Evolutionary conservation across 2,797 vertebrate species (phyloP), one percentile per base, ranked within the genome.

Genomic region (Labroides dimidiatus): DNA sequence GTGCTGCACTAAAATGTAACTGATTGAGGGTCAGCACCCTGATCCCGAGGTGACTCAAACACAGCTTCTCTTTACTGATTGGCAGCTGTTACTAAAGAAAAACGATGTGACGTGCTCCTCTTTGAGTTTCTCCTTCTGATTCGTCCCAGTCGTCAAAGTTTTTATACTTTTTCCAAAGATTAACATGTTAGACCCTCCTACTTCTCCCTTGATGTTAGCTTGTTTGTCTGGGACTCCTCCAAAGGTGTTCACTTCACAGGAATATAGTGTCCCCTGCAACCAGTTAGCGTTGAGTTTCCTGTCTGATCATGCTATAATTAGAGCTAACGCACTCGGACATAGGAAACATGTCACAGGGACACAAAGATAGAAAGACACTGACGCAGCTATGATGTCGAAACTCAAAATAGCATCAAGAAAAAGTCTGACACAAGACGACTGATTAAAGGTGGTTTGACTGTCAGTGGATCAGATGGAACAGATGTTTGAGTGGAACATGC

Each of bases 1-100:
- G 36, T 24, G 54, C 17, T 12, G 16, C 6, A 15, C 30, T 17
- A 60, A 19, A 58, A 66, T 30, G 23, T 57, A 5, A n/a, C 11
- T 64, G 75, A 76, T 73, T 60, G 33, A 76, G 20, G 65, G 59
- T 62, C 50, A 73, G 6, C 30, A 52, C 10, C 20, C 6, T 21
- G 9, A 36, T 24, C 20, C 54, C 33, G 17, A 4, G 10, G 17
- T 39, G 20, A 57, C 30, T 24, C n/a, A 67, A 64, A 16, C 33
- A 10, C 0, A 53, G 20, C 30, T 0, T 23, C 24, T 24, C n/a
- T 49, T 24, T 23, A 14, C 23, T 49, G 23, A 49, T 49, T 49
- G 24, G 0, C 14, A 13, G 9, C 48, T 7, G 23, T 7, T 49
- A 11, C 23, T 3, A 11, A 16, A 49, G 7, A 19, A 19, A 2